phyloP scores from a whole-genome alignment of 2,888 invertebrate genomes.

The Tryphoninae sp. region DNA sequence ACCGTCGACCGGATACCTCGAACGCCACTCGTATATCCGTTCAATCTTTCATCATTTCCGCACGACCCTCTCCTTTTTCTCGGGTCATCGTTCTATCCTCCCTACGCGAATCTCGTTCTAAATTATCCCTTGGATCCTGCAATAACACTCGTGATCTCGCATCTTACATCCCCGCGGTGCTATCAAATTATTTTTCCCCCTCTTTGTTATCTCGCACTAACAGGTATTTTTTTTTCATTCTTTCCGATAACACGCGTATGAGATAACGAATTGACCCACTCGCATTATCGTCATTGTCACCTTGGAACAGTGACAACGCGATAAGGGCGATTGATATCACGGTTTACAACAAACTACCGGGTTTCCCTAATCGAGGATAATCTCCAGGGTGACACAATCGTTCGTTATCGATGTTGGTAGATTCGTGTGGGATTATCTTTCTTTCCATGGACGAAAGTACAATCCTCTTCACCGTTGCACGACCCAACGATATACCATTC shows the following conservation, averaged over 20 bases:
- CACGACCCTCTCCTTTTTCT: conserved; percentile 24
- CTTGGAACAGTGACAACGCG: background rate
- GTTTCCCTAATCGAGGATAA: background rate
- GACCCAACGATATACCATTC: too few species aligned
- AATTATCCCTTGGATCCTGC: conserved; percentile 24
- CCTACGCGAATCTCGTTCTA: background rate
- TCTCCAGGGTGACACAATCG: background rate
- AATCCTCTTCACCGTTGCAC: too few species aligned
- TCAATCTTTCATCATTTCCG: conserved; percentile 77
- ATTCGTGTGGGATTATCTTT: background rate
- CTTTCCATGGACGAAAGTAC: too few species aligned
- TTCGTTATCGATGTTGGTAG: background rate
- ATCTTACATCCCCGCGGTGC: background rate
- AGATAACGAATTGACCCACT: background rate
- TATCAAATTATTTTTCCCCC: conserved; percentile 7
- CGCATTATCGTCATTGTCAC: background rate
- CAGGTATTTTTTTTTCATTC: conserved; percentile 40
- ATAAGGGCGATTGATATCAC: background rate
- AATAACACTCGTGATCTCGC: conserved; percentile 24
- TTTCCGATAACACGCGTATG: background rate
- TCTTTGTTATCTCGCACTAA: conserved; percentile 6
- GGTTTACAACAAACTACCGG: background rate
- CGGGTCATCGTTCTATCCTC: background rate
- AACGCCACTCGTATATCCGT: conserved; percentile 78
- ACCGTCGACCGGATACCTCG: conserved; percentile 70